Evolutionary conservation across 2,113 vertebrate species (phyloP).

Genomic region (Lagopus leucura): DNA sequence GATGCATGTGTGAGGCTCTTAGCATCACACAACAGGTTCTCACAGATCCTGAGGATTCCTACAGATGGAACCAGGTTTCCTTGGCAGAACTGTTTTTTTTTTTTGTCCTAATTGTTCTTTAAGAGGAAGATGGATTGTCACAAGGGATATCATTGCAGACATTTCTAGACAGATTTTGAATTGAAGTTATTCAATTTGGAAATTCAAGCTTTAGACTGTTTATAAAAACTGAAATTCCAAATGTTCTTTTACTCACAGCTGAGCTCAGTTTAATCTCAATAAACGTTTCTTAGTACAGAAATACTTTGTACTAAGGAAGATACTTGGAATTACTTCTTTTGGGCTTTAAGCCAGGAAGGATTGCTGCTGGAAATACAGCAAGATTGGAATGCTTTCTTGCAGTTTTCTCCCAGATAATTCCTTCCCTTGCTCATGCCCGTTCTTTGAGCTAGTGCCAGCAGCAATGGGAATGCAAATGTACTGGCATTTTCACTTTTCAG

Average conservation of each 20-base stretch:
- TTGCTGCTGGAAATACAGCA: conserved; percentile 41
- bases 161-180: background rate
- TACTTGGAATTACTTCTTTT: background rate
- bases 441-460: conserved; percentile 34
- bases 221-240: background rate
- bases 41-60: conserved; percentile 2
- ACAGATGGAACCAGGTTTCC: background rate
- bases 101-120: background rate
- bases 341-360: conserved; percentile 33
- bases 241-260: background rate
- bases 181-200: background rate
- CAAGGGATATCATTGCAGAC: background rate
- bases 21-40: conserved; percentile 6
- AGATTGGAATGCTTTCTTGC: conserved; percentile 1
- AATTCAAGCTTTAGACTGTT: background rate
- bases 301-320: background rate
- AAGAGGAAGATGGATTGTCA: background rate
- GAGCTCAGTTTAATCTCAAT: background rate
- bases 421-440: conserved; percentile 20
- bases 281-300: background rate
- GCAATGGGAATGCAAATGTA: background rate
- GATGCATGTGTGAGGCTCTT: background rate
- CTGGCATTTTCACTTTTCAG: conserved; percentile 37
- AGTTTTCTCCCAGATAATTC: conserved; percentile 25
- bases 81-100: background rate